Evolutionary conservation across 2,113 vertebrate genomes (phyloP).

Genomic region (Camelus bactrianus): DNA sequence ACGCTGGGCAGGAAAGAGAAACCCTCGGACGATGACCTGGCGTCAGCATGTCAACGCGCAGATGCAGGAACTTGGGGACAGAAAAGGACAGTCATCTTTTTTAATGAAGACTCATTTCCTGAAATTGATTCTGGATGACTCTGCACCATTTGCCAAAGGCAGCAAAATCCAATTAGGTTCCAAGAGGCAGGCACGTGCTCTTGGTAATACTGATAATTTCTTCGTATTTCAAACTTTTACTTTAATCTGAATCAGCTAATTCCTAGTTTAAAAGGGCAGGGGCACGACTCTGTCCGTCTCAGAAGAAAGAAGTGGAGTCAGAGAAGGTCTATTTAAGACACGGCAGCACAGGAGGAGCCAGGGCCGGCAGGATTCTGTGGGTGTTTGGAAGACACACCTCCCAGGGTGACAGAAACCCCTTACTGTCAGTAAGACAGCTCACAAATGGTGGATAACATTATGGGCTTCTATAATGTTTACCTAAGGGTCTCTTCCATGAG

Average conservation of each 20-base stretch:
- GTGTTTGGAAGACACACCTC: background rate
- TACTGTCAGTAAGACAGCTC: background rate
- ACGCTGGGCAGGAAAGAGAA: background rate
- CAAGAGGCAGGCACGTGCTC: background rate
- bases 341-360: background rate
- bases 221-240: background rate
- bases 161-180: background rate
- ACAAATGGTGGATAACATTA: background rate
- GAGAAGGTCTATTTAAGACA: background rate
- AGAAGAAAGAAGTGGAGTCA: background rate
- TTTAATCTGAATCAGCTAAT: background rate
- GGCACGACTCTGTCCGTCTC: background rate
- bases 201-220: background rate
- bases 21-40: background rate
- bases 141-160: background rate
- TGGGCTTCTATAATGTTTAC: background rate
- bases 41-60: fast-evolving
- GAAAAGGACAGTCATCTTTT: background rate
- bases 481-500: background rate
- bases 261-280: background rate
- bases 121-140: background rate
- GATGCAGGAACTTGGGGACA: background rate
- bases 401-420: background rate
- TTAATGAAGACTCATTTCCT: background rate
- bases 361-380: no score